A percentile compares a stretch with the other conserved stretches of the same genome.
phyloP scores from a whole-genome alignment of 2,888 invertebrate genomes.

The Nephrotoma guestfalica region DNA sequence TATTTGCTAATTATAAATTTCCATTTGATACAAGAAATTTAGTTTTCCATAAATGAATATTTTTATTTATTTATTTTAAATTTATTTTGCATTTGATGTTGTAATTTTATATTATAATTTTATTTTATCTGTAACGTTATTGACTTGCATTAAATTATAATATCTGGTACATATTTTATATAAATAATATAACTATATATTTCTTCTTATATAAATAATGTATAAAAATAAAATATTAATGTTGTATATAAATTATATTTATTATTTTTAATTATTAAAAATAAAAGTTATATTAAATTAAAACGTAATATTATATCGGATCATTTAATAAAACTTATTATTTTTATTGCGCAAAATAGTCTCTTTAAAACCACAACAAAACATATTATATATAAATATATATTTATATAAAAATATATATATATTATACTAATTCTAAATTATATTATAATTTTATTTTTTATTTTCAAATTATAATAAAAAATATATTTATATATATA shows the following conservation, averaged over 20 bases:
- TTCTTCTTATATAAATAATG: not conserved
- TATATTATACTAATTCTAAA: not conserved
- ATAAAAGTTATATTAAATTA: not conserved
- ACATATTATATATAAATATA: not conserved
- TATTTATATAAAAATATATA: not conserved
- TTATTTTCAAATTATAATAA: not conserved
- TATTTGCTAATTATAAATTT: not conserved
- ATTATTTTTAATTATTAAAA: not conserved
- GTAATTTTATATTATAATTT: not conserved
- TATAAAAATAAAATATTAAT: not conserved
- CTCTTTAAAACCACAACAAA: not conserved
- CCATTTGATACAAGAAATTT: not conserved
- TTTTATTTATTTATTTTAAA: not conserved
- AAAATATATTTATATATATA: constrained; percentile 2
- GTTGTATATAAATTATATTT: not conserved
- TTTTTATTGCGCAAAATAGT: not conserved
- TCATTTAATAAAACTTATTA: not conserved
- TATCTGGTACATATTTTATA: too few relatives aligned
- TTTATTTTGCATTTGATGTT: not conserved
- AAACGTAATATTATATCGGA: not conserved
- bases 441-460: not conserved
- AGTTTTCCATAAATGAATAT: not conserved
- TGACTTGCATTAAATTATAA: not conserved
- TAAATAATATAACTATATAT: not conserved
- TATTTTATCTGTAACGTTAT: not conserved